These are phyloP conservation scores for Dicerorhinus sumatrensis DNA, from an alignment of 2,113 vertebrate species.

Conservation along the genomic window DNA sequence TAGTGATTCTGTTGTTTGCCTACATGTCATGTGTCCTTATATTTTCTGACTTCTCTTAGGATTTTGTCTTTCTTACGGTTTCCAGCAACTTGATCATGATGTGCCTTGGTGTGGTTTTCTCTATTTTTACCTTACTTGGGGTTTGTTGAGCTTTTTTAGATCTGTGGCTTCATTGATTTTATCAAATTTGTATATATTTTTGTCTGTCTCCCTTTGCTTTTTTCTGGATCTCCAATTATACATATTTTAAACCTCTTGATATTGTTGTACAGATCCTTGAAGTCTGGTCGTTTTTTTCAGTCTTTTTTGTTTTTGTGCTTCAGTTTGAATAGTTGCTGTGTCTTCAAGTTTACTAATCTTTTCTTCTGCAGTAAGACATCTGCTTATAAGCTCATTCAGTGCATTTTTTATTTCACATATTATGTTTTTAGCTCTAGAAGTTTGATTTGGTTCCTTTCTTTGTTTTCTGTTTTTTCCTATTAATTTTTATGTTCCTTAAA, in stretches of 20 bases:
- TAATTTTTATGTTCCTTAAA: too few relatives aligned
- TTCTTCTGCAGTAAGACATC: neutral
- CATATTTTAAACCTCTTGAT: neutral
- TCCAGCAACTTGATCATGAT: too few relatives aligned
- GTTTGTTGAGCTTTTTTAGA: neutral
- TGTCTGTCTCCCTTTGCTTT: neutral
- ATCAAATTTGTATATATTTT: neutral
- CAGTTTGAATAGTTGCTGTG: neutral
- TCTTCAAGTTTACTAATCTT: neutral
- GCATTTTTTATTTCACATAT: neutral
- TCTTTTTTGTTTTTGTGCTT: neutral
- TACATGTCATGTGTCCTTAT: too few relatives aligned
- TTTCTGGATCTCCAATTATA: neutral
- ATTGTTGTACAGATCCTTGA: neutral
- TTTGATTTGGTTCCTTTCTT: neutral
- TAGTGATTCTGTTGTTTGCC: too few relatives aligned
- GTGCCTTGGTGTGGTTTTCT: neutral
- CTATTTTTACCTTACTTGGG: neutral
- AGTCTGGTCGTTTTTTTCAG: neutral
- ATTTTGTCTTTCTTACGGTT: too few relatives aligned
- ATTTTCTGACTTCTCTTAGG: too few relatives aligned
- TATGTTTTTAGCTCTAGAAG: neutral
- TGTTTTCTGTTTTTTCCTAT: neutral
- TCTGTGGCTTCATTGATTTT: neutral
- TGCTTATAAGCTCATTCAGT: neutral